Conservation (phyloP, 1,140 invertebrate species). For the Pseudomyrmex dendroicus region DNA sequence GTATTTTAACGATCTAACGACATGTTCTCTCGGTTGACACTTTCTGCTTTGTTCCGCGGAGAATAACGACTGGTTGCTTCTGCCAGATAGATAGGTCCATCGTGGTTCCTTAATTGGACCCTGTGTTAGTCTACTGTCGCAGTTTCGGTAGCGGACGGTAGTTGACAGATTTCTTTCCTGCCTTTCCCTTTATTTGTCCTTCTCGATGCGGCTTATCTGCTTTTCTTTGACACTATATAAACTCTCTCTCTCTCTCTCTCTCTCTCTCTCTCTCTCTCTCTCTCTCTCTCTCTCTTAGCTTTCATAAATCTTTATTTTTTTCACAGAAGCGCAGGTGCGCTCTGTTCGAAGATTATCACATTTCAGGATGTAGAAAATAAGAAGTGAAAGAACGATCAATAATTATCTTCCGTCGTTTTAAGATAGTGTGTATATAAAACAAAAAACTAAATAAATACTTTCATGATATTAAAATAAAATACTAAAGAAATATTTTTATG, state of each 20-base stretch:
- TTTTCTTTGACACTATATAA: constrained; percentile 3
- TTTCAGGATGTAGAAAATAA: no score
- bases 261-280: constrained; percentile 55
- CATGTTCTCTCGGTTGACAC: constrained; percentile 62
- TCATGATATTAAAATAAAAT: no score
- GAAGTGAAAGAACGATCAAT: not conserved
- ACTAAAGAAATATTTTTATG: no score
- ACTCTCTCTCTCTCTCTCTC: constrained; percentile 65
- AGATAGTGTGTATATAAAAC: no score
- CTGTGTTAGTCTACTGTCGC: constrained; percentile 81
- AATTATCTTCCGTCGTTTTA: not conserved
- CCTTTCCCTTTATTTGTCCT: constrained; percentile 59
- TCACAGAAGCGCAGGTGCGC: no score
- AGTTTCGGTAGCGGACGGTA: constrained; percentile 75
- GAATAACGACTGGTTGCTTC: constrained; percentile 22
- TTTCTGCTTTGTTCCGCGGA: constrained; percentile 32
- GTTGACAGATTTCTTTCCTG: constrained; percentile 64
- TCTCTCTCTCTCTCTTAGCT: constrained; percentile 54
- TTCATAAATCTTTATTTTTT: no score
- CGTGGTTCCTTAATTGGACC: constrained; percentile 81
- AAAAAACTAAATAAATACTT: not conserved
- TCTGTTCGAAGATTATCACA: no score
- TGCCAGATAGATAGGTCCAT: constrained; percentile 71
- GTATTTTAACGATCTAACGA: constrained; percentile 75
- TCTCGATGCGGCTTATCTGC: constrained; percentile 42